Conservation (phyloP, 2,797 vertebrate species). For the Zonotrichia albicollis region DNA sequence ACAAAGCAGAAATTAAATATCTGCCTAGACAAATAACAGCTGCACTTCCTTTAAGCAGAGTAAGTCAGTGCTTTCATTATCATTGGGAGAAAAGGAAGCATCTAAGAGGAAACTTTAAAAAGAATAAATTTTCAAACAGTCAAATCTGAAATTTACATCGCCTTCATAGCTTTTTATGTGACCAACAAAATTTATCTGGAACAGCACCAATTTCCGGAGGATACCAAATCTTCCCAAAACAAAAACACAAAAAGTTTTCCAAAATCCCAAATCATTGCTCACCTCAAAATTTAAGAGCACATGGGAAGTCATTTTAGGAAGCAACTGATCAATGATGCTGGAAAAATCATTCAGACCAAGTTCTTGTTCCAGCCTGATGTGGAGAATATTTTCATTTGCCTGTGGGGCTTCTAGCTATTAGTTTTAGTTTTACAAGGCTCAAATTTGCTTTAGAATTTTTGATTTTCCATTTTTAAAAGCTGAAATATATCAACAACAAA, state of each 20-base stretch:
- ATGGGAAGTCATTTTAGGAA: not conserved
- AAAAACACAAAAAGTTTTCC: not conserved
- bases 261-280: not conserved
- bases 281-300: not conserved
- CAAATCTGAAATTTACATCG: not conserved
- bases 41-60: not conserved
- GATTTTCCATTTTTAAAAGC: not conserved
- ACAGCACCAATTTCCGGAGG: not conserved
- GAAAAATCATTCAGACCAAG: not conserved
- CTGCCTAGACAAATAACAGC: not conserved
- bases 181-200: not conserved
- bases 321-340: not conserved
- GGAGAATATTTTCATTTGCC: not conserved
- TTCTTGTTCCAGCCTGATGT: not conserved
- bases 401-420: not conserved
- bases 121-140: not conserved
- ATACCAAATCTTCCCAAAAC: fast-evolving
- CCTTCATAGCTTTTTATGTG: fast-evolving
- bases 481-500: not conserved
- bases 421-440: not conserved
- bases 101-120: not conserved
- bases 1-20: not conserved
- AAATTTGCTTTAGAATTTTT: not conserved
- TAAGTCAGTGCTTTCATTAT: not conserved
- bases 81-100: fast-evolving